Evolutionary conservation across 2,888 invertebrate genomes (phyloP).

Genomic region (Phyto melanocephala): DNA sequence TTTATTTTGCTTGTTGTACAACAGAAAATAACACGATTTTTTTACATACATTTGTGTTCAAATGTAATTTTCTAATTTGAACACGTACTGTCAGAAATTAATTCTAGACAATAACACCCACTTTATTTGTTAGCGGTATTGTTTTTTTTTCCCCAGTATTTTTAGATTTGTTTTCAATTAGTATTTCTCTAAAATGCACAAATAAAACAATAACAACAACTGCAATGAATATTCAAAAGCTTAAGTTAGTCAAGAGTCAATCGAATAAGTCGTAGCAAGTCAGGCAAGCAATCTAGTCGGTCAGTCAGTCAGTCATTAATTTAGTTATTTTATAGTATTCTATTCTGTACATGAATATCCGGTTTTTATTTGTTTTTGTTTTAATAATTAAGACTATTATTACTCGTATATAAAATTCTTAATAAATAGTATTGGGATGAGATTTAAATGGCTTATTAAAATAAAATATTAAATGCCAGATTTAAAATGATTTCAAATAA

Average conservation of each 20-base stretch:
- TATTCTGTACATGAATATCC: slow-evolving; percentile 19
- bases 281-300: not conserved
- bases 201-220: not conserved
- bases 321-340: no score
- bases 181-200: no score
- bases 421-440: slow-evolving; percentile 21
- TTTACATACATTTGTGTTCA: not conserved
- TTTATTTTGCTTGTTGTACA: not conserved
- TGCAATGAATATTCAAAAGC: slow-evolving; percentile 52
- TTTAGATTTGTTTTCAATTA: not conserved
- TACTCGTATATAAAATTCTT: no score
- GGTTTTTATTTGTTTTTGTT: not conserved
- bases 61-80: slow-evolving; percentile 53
- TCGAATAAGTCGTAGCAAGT: slow-evolving; percentile 14
- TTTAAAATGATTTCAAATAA: not conserved
- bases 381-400: slow-evolving; percentile 27
- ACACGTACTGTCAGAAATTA: slow-evolving; percentile 56
- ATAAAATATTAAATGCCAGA: not conserved
- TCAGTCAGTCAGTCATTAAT: not conserved
- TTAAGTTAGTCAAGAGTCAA: slow-evolving; percentile 1
- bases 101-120: slow-evolving; percentile 62
- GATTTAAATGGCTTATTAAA: not conserved
- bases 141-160: not conserved
- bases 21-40: not conserved
- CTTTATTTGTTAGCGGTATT: slow-evolving; percentile 21